phyloP scores from a whole-genome alignment of 2,797 vertebrate species.

The Australoheros facetus region DNA sequence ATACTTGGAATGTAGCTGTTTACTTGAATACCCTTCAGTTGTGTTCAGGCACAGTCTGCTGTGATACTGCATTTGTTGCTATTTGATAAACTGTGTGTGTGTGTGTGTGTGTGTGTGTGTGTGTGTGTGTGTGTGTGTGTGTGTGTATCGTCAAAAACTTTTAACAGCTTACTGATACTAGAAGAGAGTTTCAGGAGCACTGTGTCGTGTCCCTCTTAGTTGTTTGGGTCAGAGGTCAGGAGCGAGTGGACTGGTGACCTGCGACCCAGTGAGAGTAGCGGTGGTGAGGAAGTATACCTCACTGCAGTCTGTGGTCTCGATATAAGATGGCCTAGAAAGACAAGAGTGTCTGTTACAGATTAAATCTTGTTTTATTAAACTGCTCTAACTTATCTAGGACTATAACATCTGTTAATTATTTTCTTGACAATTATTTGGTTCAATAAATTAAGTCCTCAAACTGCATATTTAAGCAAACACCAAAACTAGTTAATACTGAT shows the following conservation, averaged over 20 bases:
- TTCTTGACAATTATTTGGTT: not conserved
- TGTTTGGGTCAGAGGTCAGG: slow-evolving; percentile 76
- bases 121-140: not conserved
- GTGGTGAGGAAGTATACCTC: slow-evolving; percentile 45
- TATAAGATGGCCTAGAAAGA: slow-evolving; percentile 39
- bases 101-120: not conserved
- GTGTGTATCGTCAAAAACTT: not conserved
- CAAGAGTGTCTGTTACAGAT: slow-evolving; percentile 4
- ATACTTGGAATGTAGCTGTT: not conserved
- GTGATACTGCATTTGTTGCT: not conserved
- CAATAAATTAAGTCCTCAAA: not conserved
- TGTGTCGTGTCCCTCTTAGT: slow-evolving; percentile 10
- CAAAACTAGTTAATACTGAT: not conserved
- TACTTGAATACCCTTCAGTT: not conserved
- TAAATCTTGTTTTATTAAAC: not conserved
- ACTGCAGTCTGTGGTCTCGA: slow-evolving; percentile 40
- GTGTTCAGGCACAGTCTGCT: not conserved
- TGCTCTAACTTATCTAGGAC: not conserved
- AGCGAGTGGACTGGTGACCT: slow-evolving; percentile 85
- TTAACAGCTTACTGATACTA: slow-evolving; percentile 29
- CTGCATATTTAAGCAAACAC: not conserved
- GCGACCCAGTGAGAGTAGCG: slow-evolving; percentile 51
- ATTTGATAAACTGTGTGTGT: not conserved
- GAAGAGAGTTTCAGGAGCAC: slow-evolving; percentile 8
- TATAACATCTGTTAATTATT: not conserved